These are phyloP conservation scores for Podotricha telesiphe DNA, from an alignment of 2,888 invertebrate species.

Conservation along the genomic window DNA sequence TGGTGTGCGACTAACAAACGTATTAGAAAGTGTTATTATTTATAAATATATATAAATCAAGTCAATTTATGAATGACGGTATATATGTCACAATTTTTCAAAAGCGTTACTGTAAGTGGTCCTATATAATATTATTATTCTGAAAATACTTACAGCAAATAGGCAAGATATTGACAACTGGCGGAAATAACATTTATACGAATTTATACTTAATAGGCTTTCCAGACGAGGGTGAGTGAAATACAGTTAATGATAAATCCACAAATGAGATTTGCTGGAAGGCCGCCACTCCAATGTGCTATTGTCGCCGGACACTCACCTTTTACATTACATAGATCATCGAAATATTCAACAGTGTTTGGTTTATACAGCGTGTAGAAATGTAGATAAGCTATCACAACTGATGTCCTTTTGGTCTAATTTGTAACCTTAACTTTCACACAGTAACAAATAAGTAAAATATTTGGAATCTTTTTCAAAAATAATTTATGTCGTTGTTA, in stretches of 20 bases:
- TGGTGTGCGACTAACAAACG: too few relatives aligned
- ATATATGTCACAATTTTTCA: slow-evolving; percentile 21
- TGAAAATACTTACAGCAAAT: slow-evolving; percentile 53
- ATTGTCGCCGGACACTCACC: slow-evolving; percentile 81
- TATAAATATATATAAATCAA: too few relatives aligned
- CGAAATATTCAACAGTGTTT: slow-evolving; percentile 55
- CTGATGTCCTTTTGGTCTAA: not conserved
- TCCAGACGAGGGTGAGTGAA: slow-evolving; percentile 77
- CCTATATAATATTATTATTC: slow-evolving; percentile 27
- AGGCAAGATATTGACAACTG: slow-evolving; percentile 68
- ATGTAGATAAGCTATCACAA: slow-evolving; percentile 21
- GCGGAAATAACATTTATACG: slow-evolving; percentile 80
- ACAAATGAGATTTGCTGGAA: slow-evolving; percentile 83
- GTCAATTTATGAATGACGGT: too few relatives aligned
- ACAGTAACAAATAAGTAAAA: too few relatives aligned
- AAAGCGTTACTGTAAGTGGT: slow-evolving; percentile 10
- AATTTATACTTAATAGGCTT: slow-evolving; percentile 81
- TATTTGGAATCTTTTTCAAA: too few relatives aligned
- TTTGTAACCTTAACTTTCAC: not conserved
- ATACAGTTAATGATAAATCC: slow-evolving; percentile 83
- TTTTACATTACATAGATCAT: slow-evolving; percentile 73
- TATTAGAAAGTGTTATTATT: too few relatives aligned
- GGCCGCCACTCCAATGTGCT: slow-evolving; percentile 77
- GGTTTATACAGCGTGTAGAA: slow-evolving; percentile 59
- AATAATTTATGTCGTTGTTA: not conserved